These are phyloP conservation scores for Sphaeramia orbicularis DNA, from an alignment of 2,797 vertebrate species.

Conservation along the genomic window DNA sequence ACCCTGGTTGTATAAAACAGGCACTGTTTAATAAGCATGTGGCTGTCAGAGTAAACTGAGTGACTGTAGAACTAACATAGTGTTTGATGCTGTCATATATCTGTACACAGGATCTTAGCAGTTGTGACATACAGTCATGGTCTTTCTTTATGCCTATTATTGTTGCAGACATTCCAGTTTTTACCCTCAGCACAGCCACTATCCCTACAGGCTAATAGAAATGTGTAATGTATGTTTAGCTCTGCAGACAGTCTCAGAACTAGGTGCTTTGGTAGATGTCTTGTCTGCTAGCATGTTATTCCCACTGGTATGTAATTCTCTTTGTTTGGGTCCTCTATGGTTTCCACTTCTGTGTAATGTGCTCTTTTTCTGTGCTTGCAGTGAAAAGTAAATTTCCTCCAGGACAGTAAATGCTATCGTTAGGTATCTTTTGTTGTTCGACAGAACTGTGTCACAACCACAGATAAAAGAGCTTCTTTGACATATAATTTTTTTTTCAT, in stretches of 20 bases:
- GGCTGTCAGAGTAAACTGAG: slow-evolving; percentile 20
- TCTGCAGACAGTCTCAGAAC: slow-evolving; percentile 57
- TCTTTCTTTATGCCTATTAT: slow-evolving; percentile 41
- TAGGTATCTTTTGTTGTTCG: slow-evolving; percentile 80
- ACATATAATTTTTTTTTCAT: slow-evolving; percentile 54
- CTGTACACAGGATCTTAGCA: slow-evolving; percentile 6
- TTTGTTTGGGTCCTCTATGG: slow-evolving; percentile 75
- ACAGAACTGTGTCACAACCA: slow-evolving; percentile 82
- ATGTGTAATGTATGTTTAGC: slow-evolving; percentile 55
- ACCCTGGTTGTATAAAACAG: slow-evolving; percentile 19
- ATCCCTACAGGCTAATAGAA: slow-evolving; percentile 42
- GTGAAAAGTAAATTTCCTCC: slow-evolving; percentile 76
- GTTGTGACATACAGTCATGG: slow-evolving; percentile 17
- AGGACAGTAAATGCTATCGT: slow-evolving; percentile 80
- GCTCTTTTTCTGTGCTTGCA: slow-evolving; percentile 50
- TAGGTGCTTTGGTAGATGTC: slow-evolving; percentile 51
- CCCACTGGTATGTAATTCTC: slow-evolving; percentile 63
- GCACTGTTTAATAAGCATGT: slow-evolving; percentile 22
- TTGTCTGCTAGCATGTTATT: slow-evolving; percentile 60
- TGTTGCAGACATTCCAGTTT: slow-evolving; percentile 18
- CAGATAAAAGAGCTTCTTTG: slow-evolving; percentile 76
- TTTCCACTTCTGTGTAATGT: slow-evolving; percentile 61
- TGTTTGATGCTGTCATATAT: slow-evolving; percentile 20
- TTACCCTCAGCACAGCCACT: slow-evolving; percentile 35
- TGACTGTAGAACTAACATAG: slow-evolving; percentile 7